These are phyloP conservation scores for Drosophila lacicola DNA, from an alignment of 2,888 invertebrate genomes.

Conservation along the genomic window DNA sequence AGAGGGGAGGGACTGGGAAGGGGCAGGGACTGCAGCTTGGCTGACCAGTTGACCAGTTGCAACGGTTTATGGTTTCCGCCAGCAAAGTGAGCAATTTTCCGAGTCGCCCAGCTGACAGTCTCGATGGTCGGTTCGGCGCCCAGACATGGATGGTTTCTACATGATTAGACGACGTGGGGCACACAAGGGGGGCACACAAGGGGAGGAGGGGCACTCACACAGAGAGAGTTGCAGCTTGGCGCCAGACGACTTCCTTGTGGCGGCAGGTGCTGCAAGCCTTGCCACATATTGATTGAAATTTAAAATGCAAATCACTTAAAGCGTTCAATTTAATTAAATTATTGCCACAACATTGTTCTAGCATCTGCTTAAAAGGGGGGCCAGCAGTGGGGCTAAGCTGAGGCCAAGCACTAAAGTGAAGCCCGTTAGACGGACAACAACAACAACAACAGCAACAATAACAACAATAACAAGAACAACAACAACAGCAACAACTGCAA, in stretches of 20 bases:
- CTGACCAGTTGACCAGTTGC: slow-evolving; percentile 30
- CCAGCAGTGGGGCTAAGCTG: not conserved
- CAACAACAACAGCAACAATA: slow-evolving; percentile 24
- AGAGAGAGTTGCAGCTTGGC: slow-evolving; percentile 32
- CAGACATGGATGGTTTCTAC: slow-evolving; percentile 44
- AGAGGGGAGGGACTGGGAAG: not conserved
- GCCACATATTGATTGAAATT: slow-evolving; percentile 81
- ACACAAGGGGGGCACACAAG: not conserved
- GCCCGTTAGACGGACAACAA: not conserved
- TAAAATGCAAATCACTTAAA: slow-evolving; percentile 81
- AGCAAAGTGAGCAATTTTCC: slow-evolving; percentile 65
- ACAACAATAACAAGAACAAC: slow-evolving; percentile 16
- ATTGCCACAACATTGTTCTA: slow-evolving; percentile 62
- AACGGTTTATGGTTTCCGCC: slow-evolving; percentile 69
- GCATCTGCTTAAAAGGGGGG: not conserved
- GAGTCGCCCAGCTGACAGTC: slow-evolving; percentile 9
- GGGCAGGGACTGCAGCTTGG: slow-evolving; percentile 18
- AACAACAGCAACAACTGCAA: slow-evolving; percentile 24
- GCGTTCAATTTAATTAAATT: slow-evolving; percentile 81
- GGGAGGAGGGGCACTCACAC: not conserved
- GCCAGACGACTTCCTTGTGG: slow-evolving; percentile 61
- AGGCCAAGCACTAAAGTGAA: slow-evolving; percentile 4
- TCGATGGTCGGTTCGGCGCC: not conserved
- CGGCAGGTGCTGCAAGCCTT: slow-evolving; percentile 23
- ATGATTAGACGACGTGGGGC: slow-evolving; percentile 55